Percentiles rank a stretch among this genome's conserved stretches.
These are phyloP conservation scores for Eupeodes latifasciatus DNA, from an alignment of 2,888 invertebrate genomes.

Conservation along the genomic window DNA sequence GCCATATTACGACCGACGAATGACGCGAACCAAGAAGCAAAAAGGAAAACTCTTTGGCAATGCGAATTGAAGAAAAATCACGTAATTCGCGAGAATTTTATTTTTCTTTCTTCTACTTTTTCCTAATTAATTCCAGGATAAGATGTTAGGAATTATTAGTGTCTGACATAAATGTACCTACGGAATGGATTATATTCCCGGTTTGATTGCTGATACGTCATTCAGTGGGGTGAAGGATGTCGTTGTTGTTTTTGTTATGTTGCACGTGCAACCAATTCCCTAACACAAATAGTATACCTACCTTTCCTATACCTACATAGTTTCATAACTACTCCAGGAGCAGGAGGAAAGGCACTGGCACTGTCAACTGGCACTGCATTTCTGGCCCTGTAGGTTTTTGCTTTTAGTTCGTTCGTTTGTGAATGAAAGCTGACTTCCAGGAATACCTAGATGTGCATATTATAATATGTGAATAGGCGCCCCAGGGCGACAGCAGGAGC, in stretches of 20 bases:
- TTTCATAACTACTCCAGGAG: conserved; percentile 27
- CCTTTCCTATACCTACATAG: conserved; percentile 18
- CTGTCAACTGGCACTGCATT: background rate
- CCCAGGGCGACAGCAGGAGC: conserved; percentile 47
- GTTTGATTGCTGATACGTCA: conserved; percentile 35
- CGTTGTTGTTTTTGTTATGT: background rate
- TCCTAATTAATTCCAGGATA: conserved; percentile 67
- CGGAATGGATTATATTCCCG: conserved; percentile 24
- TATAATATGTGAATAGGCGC: conserved; percentile 42
- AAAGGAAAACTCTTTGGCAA: conserved; percentile 4
- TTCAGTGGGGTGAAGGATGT: background rate
- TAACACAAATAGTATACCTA: conserved; percentile 11
- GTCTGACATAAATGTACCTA: conserved; percentile 46
- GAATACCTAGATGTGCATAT: conserved; percentile 48
- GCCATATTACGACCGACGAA: no score
- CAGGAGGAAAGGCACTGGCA: background rate
- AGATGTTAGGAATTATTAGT: conserved; percentile 67
- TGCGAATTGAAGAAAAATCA: conserved; percentile 63
- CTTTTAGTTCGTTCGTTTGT: background rate
- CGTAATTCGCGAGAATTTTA: conserved; percentile 64
- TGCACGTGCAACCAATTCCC: conserved; percentile 55
- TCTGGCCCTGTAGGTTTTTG: background rate
- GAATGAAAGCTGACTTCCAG: conserved; percentile 35
- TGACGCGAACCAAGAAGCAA: no score
- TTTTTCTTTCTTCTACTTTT: conserved; percentile 34